Base-by-base conservation (phyloP, 2,797 vertebrate species). In the Tympanoctomys barrerae region DNA sequence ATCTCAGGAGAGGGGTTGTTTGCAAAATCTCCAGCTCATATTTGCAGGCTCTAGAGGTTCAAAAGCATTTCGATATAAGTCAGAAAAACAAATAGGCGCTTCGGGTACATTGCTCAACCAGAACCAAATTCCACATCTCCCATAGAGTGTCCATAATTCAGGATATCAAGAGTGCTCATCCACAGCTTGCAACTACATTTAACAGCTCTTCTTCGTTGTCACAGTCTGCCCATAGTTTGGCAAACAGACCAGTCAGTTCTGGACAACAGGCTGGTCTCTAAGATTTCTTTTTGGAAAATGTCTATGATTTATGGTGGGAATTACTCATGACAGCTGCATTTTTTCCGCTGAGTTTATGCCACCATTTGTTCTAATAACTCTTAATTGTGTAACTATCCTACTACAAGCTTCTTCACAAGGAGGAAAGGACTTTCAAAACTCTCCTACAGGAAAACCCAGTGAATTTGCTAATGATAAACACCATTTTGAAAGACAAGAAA, bases 251-350 rank as follows among this genome's bases (percentile, higher is more conserved):
- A 84, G 68, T 90, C 31, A 81, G 54, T 93, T 96, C 64, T 94
- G 90, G 49, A 90, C 22, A 87, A 80, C 87, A 28, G 62, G 33
- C 33, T 94, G 97, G 94, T 87, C 75, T 82, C 71, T 85, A 96
- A 81, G 10, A 95, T 97, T 97, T 98, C 87, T 97, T 95, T 97
- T 97, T 89, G 96, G 96, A 87, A 82, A 79, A 46, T 64, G 71
- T 94, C 62, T 75, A 94, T 96, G 97, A 96, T 97, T 98, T 95
- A 97, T 86, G 77, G 36, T 97, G 97, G 97, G 98, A 98, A 98
- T 97, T 96, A 85, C 64, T 96, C 94, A 88, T 95, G 95, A 96
- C 97, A 98, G 95, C 96, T 97, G 95, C 93, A 97, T 97, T 98
- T 96, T 97, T 97, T 98, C 97, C 96, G 96, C 94, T 97, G 87